Conservation (phyloP, 2,113 vertebrate genomes). For the Amblyopsis rosae region DNA sequence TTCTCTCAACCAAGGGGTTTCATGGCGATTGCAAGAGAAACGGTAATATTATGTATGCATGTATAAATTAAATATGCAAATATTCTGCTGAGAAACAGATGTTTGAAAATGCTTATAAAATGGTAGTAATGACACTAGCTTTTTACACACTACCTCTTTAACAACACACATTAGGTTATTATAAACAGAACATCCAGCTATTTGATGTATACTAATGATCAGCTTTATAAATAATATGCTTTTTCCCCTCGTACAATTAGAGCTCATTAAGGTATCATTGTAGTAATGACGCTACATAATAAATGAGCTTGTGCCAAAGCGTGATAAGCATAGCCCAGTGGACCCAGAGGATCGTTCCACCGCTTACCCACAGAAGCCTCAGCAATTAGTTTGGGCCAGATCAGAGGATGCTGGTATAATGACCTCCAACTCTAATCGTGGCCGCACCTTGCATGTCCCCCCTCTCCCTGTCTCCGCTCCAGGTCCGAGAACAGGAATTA, state of each 20-base stretch:
- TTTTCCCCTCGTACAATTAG: slow-evolving; percentile 33
- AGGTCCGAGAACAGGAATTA: slow-evolving; percentile 54
- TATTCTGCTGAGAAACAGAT: no score
- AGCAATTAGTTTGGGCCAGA: slow-evolving; percentile 65
- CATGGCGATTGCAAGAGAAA: no score
- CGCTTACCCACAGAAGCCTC: slow-evolving; percentile 50
- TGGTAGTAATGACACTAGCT: no score
- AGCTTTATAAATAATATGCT: slow-evolving; percentile 33
- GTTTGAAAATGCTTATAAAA: no score
- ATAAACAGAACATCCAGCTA: no score
- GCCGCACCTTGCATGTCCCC: slow-evolving; percentile 20
- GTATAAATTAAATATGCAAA: no score
- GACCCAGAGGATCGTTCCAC: slow-evolving; percentile 47
- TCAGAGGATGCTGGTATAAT: slow-evolving; percentile 65
- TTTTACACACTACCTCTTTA: no score
- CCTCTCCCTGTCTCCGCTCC: slow-evolving; percentile 24
- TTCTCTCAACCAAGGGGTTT: no score
- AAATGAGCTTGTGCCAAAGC: slow-evolving; percentile 47
- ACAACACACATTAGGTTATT: no score
- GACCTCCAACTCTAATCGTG: slow-evolving; percentile 59
- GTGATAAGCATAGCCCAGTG: slow-evolving; percentile 52
- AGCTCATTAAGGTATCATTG: slow-evolving; percentile 48
- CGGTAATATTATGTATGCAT: no score
- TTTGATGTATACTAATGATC: slow-evolving; percentile 21
- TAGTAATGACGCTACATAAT: slow-evolving; percentile 62